These are phyloP conservation scores for Heliconius cydno DNA, from an alignment of 2,888 invertebrate species.

Conservation along the genomic window DNA sequence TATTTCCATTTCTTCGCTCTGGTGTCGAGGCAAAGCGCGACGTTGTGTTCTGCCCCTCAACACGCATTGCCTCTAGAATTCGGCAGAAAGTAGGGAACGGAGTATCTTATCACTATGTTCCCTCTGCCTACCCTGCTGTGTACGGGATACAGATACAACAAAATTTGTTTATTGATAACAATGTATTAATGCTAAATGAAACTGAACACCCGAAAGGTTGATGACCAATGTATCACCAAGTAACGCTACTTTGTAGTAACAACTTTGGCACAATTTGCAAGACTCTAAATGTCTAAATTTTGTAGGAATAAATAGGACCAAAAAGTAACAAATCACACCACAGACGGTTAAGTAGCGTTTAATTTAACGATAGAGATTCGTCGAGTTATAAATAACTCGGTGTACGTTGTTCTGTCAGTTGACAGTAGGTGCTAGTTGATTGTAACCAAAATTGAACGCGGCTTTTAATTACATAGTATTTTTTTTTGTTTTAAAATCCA, in stretches of 20 bases:
- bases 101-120: too few relatives aligned
- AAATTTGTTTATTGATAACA: neutral
- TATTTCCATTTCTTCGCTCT: too few relatives aligned
- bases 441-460: neutral
- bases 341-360: neutral
- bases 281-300: neutral
- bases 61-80: too few relatives aligned
- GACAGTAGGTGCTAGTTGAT: neutral
- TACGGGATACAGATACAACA: too few relatives aligned
- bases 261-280: slow-evolving; percentile 11
- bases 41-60: too few relatives aligned
- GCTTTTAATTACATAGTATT: neutral
- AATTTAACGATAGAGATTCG: slow-evolving; percentile 8
- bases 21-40: too few relatives aligned
- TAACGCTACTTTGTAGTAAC: neutral
- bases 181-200: neutral
- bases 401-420: slow-evolving; percentile 10
- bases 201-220: neutral
- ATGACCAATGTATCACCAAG: neutral
- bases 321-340: neutral
- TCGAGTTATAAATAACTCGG: slow-evolving; percentile 1
- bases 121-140: too few relatives aligned
- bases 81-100: too few relatives aligned
- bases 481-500: neutral
- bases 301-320: too few relatives aligned